Evolutionary conservation across 1,140 invertebrate genomes (phyloP).

Genomic region (Coelopa frigida): DNA sequence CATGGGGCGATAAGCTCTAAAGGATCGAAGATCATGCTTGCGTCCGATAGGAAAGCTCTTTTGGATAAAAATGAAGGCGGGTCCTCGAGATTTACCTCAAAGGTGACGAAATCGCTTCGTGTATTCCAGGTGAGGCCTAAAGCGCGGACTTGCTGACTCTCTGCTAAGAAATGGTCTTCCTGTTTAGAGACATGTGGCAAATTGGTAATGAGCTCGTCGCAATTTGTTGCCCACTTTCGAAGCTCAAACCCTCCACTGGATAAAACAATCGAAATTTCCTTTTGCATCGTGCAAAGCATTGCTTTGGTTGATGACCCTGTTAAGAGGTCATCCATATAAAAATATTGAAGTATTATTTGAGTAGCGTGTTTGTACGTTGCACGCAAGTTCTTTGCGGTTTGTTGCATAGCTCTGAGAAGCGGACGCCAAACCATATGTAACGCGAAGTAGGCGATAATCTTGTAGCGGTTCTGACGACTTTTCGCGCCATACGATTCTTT

Average conservation of each 20-base stretch:
- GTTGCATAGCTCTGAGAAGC: conserved; percentile 35
- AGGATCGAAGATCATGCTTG: conserved; percentile 43
- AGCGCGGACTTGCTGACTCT: not conserved
- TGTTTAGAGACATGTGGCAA: too few species aligned
- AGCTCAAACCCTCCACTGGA: too few species aligned
- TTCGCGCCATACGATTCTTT: conserved; percentile 40
- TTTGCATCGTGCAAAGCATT: too few species aligned
- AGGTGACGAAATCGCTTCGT: not conserved
- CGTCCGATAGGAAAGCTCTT: conserved; percentile 23
- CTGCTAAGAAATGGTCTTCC: not conserved
- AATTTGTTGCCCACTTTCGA: too few species aligned
- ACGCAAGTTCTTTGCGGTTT: conserved; percentile 24
- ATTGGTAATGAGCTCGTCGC: too few species aligned
- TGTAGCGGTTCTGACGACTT: conserved; percentile 9
- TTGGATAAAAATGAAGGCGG: conserved; percentile 13
- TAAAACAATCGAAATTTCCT: too few species aligned
- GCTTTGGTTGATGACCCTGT: conserved; percentile 30
- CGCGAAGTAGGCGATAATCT: conserved; percentile 15
- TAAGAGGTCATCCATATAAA: too few species aligned
- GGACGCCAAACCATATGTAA: conserved; percentile 33
- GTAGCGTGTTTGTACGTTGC: conserved; percentile 17
- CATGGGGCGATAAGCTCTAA: conserved; percentile 42
- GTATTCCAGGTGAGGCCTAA: conserved; percentile 2
- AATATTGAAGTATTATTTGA: not conserved
- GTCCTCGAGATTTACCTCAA: not conserved